Percentiles rank a stretch among this genome's conserved stretches.
phyloP scores from a whole-genome alignment of 35 echinoderm and acorn worm species.

The Chiridota heheva region DNA sequence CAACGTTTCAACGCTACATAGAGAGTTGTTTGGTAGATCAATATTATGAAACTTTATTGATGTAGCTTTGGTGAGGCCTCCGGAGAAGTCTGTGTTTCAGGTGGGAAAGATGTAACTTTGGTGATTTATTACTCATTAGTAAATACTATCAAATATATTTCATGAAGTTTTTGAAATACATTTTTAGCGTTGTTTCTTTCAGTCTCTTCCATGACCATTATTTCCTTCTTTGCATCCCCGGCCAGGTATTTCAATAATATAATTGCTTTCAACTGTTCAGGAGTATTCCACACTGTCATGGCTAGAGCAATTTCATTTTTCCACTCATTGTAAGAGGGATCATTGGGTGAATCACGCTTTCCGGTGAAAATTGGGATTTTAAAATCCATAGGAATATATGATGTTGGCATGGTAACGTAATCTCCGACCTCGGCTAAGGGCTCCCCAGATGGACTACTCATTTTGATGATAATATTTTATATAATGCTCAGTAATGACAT shows the following conservation, averaged over 20 bases:
- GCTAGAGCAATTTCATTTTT: background rate
- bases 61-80: too few relatives aligned
- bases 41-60: too few relatives aligned
- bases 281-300: background rate
- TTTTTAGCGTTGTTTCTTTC: background rate
- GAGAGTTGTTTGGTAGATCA: too few relatives aligned
- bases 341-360: background rate
- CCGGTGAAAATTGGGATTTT: background rate
- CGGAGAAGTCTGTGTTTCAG: too few relatives aligned
- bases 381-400: background rate
- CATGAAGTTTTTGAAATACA: background rate
- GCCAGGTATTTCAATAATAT: constrained; percentile 5
- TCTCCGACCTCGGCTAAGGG: too few relatives aligned
- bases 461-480: too few relatives aligned
- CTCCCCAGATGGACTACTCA: too few relatives aligned
- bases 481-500: too few relatives aligned
- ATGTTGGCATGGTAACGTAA: background rate
- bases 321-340: background rate
- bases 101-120: too few relatives aligned
- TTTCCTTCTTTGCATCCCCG: background rate
- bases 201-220: background rate
- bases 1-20: constrained; percentile 57
- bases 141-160: too few relatives aligned
- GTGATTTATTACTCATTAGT: too few relatives aligned
- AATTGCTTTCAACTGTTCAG: background rate